phyloP scores from a whole-genome alignment of 2,888 invertebrate species.

The Cheilosia grossa region DNA sequence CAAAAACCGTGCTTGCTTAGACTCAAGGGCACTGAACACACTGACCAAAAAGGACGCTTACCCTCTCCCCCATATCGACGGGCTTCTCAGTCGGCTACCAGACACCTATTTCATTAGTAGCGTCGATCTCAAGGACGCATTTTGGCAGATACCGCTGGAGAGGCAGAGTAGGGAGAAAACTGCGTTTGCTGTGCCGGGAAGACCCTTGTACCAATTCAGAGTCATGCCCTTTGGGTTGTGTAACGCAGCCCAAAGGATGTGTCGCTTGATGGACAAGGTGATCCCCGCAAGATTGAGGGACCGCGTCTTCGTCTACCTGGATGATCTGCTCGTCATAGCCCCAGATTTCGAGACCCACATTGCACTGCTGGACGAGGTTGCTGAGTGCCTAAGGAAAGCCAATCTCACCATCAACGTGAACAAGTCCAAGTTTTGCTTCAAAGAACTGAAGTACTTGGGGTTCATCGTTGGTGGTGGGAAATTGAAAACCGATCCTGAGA shows the following conservation, averaged over 20 bases:
- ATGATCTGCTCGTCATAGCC: slow-evolving; percentile 12
- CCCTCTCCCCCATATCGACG: too few species aligned
- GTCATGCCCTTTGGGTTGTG: slow-evolving; percentile 51
- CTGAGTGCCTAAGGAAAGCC: too few species aligned
- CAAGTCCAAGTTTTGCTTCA: too few species aligned
- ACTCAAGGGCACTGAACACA: too few species aligned
- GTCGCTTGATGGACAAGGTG: slow-evolving; percentile 43
- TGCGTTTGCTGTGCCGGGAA: neutral
- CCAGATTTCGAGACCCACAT: slow-evolving; percentile 29
- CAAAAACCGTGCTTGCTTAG: neutral
- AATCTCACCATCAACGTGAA: too few species aligned
- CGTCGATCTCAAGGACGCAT: too few species aligned
- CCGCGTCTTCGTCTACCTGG: slow-evolving; percentile 7
- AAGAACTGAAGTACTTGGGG: too few species aligned
- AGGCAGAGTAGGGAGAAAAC: neutral
- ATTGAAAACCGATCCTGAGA: slow-evolving; percentile 33
- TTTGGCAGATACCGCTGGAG: too few species aligned
- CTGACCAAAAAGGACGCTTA: too few species aligned
- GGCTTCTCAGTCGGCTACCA: too few species aligned
- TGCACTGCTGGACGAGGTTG: slow-evolving; percentile 37
- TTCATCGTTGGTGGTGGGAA: neutral
- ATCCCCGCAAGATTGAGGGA: neutral
- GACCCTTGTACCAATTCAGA: neutral
- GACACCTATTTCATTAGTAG: too few species aligned
- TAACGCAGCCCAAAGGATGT: slow-evolving; percentile 65